These are phyloP conservation scores for Probaryconus sp. DNA, from an alignment of 1,140 invertebrate genomes.

Conservation along the genomic window DNA sequence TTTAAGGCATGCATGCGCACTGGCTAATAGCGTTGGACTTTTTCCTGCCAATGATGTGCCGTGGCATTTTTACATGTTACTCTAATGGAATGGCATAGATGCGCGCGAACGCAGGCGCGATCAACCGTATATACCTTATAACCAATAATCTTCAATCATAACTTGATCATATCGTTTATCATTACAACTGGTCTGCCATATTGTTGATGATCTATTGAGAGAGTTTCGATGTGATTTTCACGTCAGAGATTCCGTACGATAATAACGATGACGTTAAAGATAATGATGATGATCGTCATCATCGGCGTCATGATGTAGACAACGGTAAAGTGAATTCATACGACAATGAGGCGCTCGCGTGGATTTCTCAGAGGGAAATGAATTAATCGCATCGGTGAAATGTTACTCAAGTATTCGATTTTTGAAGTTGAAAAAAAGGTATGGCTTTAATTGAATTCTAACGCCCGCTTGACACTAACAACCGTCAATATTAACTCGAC, in stretches of 20 bases:
- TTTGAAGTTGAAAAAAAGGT: too few species aligned
- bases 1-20: conserved; percentile 7
- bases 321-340: conserved; percentile 17
- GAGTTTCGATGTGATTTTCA: conserved; percentile 15
- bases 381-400: too few species aligned
- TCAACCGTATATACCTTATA: conserved; percentile 41
- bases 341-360: conserved; percentile 1
- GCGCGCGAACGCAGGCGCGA: background rate
- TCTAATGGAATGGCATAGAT: conserved; percentile 48
- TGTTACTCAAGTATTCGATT: too few species aligned
- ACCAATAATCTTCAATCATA: conserved; percentile 62
- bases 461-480: conserved; percentile 30
- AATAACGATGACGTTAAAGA: conserved; percentile 32
- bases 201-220: conserved; percentile 47
- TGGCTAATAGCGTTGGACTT: conserved; percentile 2
- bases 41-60: background rate
- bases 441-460: background rate
- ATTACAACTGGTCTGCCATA: conserved; percentile 46
- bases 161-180: conserved; percentile 59
- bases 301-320: conserved; percentile 30
- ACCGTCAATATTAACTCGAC: conserved; percentile 15
- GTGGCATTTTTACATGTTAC: conserved; percentile 8
- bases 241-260: conserved; percentile 17
- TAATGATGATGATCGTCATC: conserved; percentile 41
- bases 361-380: conserved; percentile 5